phyloP scores from a whole-genome alignment of 2,797 vertebrate species.

The Urophycis tenuis region DNA sequence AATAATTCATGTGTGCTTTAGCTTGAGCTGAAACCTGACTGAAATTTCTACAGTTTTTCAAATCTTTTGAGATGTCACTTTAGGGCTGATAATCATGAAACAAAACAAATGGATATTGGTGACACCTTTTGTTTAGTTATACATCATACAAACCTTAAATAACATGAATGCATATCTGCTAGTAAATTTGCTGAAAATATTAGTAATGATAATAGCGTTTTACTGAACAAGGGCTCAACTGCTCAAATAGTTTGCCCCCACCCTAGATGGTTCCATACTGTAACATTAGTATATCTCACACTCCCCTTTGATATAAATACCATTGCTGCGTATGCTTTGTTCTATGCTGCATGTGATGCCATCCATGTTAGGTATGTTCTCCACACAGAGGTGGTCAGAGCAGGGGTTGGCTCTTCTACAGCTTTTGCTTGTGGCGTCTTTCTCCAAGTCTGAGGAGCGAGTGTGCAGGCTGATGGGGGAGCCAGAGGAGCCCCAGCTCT shows the following conservation, averaged over 20 bases:
- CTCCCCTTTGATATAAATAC: constrained; percentile 1
- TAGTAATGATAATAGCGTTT: too few relatives aligned
- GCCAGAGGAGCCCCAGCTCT: constrained; percentile 53
- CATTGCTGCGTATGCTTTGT: not conserved
- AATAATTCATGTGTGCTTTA: too few relatives aligned
- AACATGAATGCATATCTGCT: not conserved
- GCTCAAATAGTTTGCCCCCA: not conserved
- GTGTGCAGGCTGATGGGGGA: constrained; percentile 52
- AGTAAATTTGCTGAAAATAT: not conserved
- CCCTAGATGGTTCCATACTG: not conserved
- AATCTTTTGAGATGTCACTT: not conserved
- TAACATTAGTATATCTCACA: not conserved
- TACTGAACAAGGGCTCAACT: too few relatives aligned
- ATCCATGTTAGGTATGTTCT: constrained; percentile 26
- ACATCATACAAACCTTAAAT: too few relatives aligned
- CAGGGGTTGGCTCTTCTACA: constrained; percentile 44
- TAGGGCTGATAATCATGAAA: too few relatives aligned
- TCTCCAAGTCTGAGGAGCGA: constrained; percentile 43
- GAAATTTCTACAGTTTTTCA: not conserved
- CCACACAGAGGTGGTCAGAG: constrained; percentile 41
- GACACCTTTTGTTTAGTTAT: not conserved
- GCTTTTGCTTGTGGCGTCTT: constrained; percentile 43
- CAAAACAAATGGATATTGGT: not conserved
- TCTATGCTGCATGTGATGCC: constrained; percentile 9
- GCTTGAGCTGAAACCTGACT: not conserved